Base-by-base conservation (phyloP, 1,140 invertebrate species). In the Ostrea denselamellosa region DNA sequence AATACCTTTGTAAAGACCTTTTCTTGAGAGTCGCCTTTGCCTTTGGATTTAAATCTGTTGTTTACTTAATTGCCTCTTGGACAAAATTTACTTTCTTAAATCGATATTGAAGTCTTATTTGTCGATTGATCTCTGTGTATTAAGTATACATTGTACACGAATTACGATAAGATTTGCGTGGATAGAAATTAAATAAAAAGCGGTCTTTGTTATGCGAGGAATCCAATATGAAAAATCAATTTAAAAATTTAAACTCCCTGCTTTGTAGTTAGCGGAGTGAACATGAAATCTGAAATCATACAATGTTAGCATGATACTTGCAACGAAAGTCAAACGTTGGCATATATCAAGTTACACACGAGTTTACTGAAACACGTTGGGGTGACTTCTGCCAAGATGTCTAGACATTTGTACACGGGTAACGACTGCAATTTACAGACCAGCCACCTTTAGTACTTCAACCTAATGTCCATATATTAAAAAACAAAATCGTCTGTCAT, bases 81-180 rank as follows among this genome's bases (percentile, higher is more conserved):
- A 77, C n/a, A 77, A 77, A 77, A 77, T 77, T 77, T 77, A 77
- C 68, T 77, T 77, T 77, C 68, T 28, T 77, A 77, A 77, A 77
- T 77, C 68, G 68, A 77, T 77, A 77, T 77, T 77, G 22, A 34
- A 77, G 68, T 34, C 68, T 77, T 77, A 77, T 77, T 77, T 77
- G 68, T 10, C 68, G 68, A 77, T 77, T 77, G 68, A 77, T 77
- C 68, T 77, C 17, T 62, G 56, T 62, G 56, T 62, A 62, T 62
- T 62, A 17, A n/a, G 56, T 62, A 28, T 34, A 34, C 22, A 77
- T 77, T 77, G 68, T 77, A 77, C 68, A 77, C 3, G 68, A 77
- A 77, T 71, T 77, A 77, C 68, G 68, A 77, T 77, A 77, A 77
- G 68, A 77, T 77, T 77, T 77, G 68, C 68, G 68, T 77, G 68